These are phyloP conservation scores for Anseranas semipalmata DNA, from an alignment of 2,113 vertebrate species.

Conservation along the genomic window DNA sequence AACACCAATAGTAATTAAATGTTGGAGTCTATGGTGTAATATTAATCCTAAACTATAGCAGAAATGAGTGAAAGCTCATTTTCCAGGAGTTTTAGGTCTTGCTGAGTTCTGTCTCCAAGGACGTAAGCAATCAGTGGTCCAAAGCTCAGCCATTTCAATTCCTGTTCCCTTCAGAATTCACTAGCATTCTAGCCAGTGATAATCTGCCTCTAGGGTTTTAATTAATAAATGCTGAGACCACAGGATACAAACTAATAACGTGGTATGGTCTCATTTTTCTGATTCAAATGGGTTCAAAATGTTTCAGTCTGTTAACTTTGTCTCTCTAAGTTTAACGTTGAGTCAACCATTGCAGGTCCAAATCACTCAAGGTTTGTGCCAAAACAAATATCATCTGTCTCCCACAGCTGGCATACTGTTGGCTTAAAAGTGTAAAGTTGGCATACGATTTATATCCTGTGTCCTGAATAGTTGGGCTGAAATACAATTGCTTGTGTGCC, in stretches of 20 bases:
- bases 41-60: neutral
- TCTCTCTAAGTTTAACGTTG: neutral
- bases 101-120: neutral
- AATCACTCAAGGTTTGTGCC: neutral
- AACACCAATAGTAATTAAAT: neutral
- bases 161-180: neutral
- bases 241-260: neutral
- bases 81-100: neutral
- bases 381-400: constrained; percentile 8
- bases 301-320: neutral
- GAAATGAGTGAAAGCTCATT: neutral
- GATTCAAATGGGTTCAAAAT: neutral
- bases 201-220: neutral
- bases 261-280: neutral
- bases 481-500: neutral
- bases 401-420: neutral
- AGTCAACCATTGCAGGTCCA: neutral
- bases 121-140: neutral
- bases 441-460: neutral
- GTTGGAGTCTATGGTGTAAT: neutral
- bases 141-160: neutral
- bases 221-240: neutral
- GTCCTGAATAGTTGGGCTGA: neutral
- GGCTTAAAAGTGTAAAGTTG: constrained; percentile 9
- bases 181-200: neutral